Evolutionary conservation across 2,797 vertebrate species (phyloP), one percentile per base, ranked within the genome.

Genomic region (Oryzias sinensis): DNA sequence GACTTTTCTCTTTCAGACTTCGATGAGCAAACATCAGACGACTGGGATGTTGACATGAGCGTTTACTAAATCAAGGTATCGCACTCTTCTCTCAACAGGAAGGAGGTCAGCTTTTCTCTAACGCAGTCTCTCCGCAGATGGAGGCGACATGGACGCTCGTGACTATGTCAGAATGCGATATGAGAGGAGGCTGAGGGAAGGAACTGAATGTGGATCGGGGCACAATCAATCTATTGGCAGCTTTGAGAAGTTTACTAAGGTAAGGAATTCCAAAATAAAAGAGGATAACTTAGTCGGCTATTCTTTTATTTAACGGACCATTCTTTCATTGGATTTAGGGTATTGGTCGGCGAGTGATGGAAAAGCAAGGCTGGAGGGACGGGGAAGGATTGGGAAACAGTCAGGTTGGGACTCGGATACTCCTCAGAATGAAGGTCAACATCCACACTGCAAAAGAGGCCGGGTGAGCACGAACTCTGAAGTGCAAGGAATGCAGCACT

Each of bases 11-110:
- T 48, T 42, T 46, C 17, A 99, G 97, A 99, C 89, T 99, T 99
- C 62, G 97, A 99, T 25, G 96, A 98, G 80, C 93, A 98, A 85
- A 99, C 97, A 0, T 87, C 95, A 0, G 97, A 98, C 0, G 97
- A 98, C 86, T 98, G 97, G 97, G 97, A 99, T 1, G 95, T 99
- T 63, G 97, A 99, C 83, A 97, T 98, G 97, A 96, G 95, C 18
- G 83, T 95, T 70, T 99, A 99, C 89, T 98, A 99, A 94, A 98
- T 66, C 90, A 83, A 96, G 96, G 96, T 97, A 94, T 49, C 0
- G 49, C 5, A 14, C 41, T 64, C 42, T 1, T 27, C 41, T 16
- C n/a, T 13, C 7, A 22, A 4, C 2, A 63, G 2, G 27, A 7
- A 5, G 43, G 3, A 27, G 9, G 6, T 45, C 8, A 33, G 14